A percentile compares a stretch with the other conserved stretches of the same genome.
Evolutionary conservation across 2,797 vertebrate genomes (phyloP).

Genomic region (Rhinogobio ventralis): DNA sequence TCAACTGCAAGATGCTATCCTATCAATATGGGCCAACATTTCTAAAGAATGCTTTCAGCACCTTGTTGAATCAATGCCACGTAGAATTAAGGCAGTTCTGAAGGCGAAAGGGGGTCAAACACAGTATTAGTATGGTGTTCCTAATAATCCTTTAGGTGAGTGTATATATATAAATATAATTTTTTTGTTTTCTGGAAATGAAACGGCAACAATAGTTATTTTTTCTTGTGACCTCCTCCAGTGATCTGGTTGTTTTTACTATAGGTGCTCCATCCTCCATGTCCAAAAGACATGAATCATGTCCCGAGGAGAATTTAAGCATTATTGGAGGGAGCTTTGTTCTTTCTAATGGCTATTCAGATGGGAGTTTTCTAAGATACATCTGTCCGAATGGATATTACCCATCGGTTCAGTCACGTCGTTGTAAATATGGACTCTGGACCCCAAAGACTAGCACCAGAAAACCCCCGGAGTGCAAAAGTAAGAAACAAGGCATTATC

Average conservation of each 20-base stretch:
- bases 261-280: conserved; percentile 34
- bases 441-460: not conserved
- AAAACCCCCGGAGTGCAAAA: conserved; percentile 41
- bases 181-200: not conserved
- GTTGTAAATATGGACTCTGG: conserved; percentile 44
- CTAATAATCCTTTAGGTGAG: too few species aligned
- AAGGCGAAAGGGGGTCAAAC: too few species aligned
- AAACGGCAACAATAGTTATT: not conserved
- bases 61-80: too few species aligned
- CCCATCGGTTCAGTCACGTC: conserved; percentile 34
- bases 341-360: conserved; percentile 28
- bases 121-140: too few species aligned
- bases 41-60: too few species aligned
- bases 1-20: too few species aligned
- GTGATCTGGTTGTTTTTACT: not conserved
- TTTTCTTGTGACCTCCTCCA: not conserved
- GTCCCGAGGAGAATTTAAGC: conserved; percentile 18
- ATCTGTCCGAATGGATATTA: conserved; percentile 51
- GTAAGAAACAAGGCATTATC: conserved; percentile 37
- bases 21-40: too few species aligned
- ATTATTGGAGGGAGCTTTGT: conserved; percentile 43
- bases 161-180: too few species aligned
- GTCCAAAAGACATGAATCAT: not conserved
- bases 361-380: conserved; percentile 43
- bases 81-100: too few species aligned